Evolutionary conservation across 2,888 invertebrate genomes (phyloP), one percentile per base, ranked within the genome.

Genomic region (Mythimna lalbum): DNA sequence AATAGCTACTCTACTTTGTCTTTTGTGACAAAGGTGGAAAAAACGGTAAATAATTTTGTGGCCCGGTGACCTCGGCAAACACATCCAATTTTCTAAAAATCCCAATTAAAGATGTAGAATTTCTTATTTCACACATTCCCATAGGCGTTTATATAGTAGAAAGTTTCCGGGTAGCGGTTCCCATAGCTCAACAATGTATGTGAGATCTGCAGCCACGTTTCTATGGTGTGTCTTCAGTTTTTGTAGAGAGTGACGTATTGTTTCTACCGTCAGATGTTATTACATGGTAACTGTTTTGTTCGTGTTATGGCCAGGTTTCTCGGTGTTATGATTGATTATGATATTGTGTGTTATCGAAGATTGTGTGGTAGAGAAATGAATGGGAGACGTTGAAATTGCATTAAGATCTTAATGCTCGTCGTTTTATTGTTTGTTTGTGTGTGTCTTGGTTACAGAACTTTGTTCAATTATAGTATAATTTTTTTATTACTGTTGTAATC

Each of bases 141-240:
- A 84, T 83, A 73, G 79, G 78, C 65, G 70, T 76, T 75, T 82
- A 82, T 76, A 73, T 72, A 60, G 74, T 88, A 84, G 92, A 93
- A 92, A 93, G 92, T 91, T 91, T 92, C 92, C 91, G 91, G 90
- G 89, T 90, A 86, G 78, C 71, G 56, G 71, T 88, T 90, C 91
- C 86, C 92, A 90, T 78, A 60, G 65, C 31, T 57, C 60, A 87
- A 92, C 91, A 92, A 92, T 91, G 89, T 85, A 86, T 86, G 88
- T 75, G 88, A 88, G 87, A 88, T 88, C 86, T 84, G 73, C 78
- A 75, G 6, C 82, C 78, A 68, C 63, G 85, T 88, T 87, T 89
- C 87, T 87, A 85, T 78, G 83, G 67, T 74, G 64, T 75, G 78
- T 83, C 82, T 82, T 87, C 83, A 75, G 81, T 90, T 90, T 89